Evolutionary conservation across 2,113 vertebrate species (phyloP).

Genomic region (Hyaena hyaena): DNA sequence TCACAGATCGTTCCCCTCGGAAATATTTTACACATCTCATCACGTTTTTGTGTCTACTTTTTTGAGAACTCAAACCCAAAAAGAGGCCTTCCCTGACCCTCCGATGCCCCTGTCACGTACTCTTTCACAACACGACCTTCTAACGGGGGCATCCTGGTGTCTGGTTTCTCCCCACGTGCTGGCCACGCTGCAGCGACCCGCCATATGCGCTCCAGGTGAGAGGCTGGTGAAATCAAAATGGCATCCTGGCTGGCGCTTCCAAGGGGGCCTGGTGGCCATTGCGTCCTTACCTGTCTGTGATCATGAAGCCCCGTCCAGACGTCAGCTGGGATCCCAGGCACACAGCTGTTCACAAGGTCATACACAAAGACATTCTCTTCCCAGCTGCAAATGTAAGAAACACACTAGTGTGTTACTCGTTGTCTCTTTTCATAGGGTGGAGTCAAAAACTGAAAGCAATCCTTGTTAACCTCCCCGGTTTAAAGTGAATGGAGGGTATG

Average conservation of each 20-base stretch:
- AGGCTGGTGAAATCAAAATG: neutral
- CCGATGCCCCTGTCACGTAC: neutral
- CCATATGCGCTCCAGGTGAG: neutral
- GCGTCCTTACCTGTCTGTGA: constrained; percentile 87
- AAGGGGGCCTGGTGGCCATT: too few species aligned
- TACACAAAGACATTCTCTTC: constrained; percentile 92
- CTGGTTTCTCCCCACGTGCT: neutral
- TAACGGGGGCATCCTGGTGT: neutral
- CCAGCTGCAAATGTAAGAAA: constrained; percentile 83
- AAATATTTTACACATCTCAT: neutral
- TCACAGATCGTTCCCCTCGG: neutral
- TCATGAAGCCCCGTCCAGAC: constrained; percentile 90
- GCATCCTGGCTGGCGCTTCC: neutral
- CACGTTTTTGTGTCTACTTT: neutral
- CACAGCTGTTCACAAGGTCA: constrained; percentile 90
- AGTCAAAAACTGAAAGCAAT: neutral
- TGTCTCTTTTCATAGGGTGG: neutral
- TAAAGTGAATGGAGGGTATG: neutral
- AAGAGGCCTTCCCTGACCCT: neutral
- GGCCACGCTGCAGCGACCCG: neutral
- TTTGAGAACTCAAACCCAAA: neutral
- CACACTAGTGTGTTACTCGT: neutral
- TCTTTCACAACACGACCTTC: neutral
- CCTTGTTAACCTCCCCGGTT: neutral
- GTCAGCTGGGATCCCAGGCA: constrained; percentile 89